phyloP scores from a whole-genome alignment of 1,140 invertebrate genomes.

The Hyles euphorbiae region DNA sequence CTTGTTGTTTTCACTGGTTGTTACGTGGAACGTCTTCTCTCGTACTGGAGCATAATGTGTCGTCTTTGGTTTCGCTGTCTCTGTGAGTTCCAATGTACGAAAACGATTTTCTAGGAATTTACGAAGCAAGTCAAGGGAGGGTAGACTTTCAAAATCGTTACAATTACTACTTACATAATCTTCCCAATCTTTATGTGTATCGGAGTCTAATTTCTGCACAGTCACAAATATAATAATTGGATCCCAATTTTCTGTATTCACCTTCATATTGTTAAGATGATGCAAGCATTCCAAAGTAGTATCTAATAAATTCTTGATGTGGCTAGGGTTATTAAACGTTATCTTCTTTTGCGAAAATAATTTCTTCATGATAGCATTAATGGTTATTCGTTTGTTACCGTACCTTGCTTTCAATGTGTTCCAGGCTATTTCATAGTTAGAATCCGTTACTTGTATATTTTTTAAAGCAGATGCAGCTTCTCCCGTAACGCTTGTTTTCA shows the following conservation, averaged over 20 bases:
- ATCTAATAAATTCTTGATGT: slow-evolving; percentile 16
- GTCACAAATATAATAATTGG: no score
- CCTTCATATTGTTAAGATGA: slow-evolving; percentile 14
- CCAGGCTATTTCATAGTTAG: slow-evolving; percentile 26
- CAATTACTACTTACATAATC: no score
- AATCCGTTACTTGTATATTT: slow-evolving; percentile 22
- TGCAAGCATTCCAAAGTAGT: slow-evolving; percentile 18
- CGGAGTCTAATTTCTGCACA: no score
- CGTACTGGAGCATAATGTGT: neutral
- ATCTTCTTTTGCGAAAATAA: slow-evolving; percentile 16
- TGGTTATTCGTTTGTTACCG: slow-evolving; percentile 18
- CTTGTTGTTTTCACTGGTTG: slow-evolving; percentile 8
- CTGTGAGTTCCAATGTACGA: no score
- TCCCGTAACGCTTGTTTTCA: no score
- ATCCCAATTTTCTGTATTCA: no score
- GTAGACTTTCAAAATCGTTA: no score
- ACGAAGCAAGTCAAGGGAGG: no score
- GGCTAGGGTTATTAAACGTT: slow-evolving; percentile 3
- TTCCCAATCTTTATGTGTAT: no score
- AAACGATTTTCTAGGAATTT: no score
- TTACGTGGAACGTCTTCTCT: slow-evolving; percentile 11
- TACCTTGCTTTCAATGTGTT: slow-evolving; percentile 14
- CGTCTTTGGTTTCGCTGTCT: slow-evolving; percentile 12
- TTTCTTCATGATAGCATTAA: slow-evolving; percentile 17
- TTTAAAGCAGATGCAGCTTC: slow-evolving; percentile 21